phyloP scores from a whole-genome alignment of 2,113 vertebrate genomes.

The Callipepla californica region DNA sequence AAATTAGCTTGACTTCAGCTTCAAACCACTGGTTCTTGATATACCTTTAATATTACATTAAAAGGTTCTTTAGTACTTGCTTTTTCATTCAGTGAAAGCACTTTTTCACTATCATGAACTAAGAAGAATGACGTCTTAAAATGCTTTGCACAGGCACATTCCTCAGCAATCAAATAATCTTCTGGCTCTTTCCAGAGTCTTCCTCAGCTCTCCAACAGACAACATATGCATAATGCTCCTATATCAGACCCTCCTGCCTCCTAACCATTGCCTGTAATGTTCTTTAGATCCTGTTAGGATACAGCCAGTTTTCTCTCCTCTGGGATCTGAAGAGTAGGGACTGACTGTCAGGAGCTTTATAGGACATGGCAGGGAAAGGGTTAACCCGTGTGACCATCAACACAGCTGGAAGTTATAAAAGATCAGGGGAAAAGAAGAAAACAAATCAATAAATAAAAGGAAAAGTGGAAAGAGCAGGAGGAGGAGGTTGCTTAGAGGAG shows the following conservation, averaged over 20 bases:
- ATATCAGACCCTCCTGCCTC: not conserved
- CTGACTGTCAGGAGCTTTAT: not conserved
- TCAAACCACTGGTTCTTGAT: not conserved
- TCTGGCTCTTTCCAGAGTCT: not conserved
- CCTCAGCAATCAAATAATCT: not conserved
- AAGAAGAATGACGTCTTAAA: not conserved
- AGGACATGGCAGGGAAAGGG: not conserved
- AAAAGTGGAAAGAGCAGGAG: not conserved
- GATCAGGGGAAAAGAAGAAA: accelerated
- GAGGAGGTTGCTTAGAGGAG: not conserved
- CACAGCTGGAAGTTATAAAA: not conserved
- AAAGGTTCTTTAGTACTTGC: not conserved
- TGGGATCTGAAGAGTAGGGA: not conserved
- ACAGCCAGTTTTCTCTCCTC: not conserved
- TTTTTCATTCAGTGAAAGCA: not conserved
- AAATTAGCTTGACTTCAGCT: not conserved
- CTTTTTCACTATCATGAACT: not conserved
- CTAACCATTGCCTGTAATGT: not conserved
- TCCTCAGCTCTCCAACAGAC: not conserved
- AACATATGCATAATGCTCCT: too few species aligned
- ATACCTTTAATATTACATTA: not conserved
- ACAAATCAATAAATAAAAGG: not conserved
- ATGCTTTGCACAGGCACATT: not conserved
- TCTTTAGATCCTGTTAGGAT: accelerated
- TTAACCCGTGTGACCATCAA: not conserved